Base-by-base conservation (phyloP, 53 echinoderm and acorn worm genomes). In the Hippasteria phrygiana region DNA sequence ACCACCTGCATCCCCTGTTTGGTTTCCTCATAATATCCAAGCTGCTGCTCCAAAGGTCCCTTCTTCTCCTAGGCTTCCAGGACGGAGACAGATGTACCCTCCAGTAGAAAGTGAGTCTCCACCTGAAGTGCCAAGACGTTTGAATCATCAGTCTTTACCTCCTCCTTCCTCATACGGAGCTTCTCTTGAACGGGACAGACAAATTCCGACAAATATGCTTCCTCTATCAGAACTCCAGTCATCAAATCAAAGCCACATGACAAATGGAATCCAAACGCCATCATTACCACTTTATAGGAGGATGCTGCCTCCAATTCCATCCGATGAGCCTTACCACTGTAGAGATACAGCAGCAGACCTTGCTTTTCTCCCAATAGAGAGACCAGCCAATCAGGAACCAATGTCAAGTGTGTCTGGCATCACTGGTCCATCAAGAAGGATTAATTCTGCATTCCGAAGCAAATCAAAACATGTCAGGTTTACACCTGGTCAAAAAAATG, bases 41-140 rank as follows among this genome's bases (percentile, higher is more conserved):
- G 40, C 45, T 73, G 43, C 73, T 43, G 40, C 40, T 38, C 73
- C 73, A 28, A 73, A 40, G 26, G 40, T 73, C 29, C 78, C 78
- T 18, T 55, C 78, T 5, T 81, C 81, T 28, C 81, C 81, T 6
- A 63, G 81, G 31, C 81, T 81, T 18, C 81, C 81, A 43, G 81
- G 81, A 17, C 55, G 81, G 40, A 81, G 81, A 55, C 78, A 41
- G 10, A 59, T 78, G 54, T 55, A 26, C 26, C 46, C 81, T 29
- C 81, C 64, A 13, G 12, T 28, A 22, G 62, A n/a, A 26, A 20
- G 20, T 17, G 55, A 39, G n/a, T 48, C 17, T 38, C 70, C 80
- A 71, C 89, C 89, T 27, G 38, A 78, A 79, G 33, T 89, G 78
- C 78, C 78, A 26, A 78, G 71, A 78, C 35, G 79, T 17, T 34